Evolutionary conservation across 2,797 vertebrate species (phyloP).

Genomic region (Glossophaga mutica): DNA sequence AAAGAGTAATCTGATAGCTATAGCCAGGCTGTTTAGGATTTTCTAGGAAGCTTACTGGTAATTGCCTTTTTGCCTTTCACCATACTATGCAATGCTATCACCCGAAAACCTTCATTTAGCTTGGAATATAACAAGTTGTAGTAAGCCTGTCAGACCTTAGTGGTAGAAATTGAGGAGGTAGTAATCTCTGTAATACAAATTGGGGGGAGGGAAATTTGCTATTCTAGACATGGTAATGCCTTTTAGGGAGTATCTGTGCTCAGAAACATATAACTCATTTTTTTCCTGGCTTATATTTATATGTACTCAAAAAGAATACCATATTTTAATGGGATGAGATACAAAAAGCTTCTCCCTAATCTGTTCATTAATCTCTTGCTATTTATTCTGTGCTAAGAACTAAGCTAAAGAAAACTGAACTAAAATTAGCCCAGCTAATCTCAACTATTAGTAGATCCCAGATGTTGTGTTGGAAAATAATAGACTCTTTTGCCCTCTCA

Average conservation of each 20-base stretch:
- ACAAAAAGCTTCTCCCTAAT: neutral
- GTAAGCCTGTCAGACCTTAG: neutral
- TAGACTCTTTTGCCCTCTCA: neutral
- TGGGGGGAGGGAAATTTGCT: neutral
- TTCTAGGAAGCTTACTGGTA: neutral
- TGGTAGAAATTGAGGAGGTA: neutral
- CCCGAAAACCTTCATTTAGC: neutral
- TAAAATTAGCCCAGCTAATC: constrained; percentile 1
- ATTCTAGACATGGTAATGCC: neutral
- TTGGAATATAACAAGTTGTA: neutral
- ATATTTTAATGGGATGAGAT: neutral
- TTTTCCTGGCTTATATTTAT: neutral
- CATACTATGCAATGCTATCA: neutral
- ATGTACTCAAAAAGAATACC: neutral
- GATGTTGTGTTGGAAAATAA: neutral
- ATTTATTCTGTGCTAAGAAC: neutral
- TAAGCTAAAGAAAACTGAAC: constrained; percentile 12
- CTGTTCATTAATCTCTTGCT: neutral
- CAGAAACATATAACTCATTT: neutral
- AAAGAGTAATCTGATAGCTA: neutral
- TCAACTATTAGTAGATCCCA: neutral
- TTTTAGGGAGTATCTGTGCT: neutral
- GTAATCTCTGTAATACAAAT: neutral
- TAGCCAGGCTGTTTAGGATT: neutral
- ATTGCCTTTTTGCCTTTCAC: neutral